Percentiles rank a stretch among this genome's conserved stretches.
Evolutionary conservation across 1,140 invertebrate genomes (phyloP).

Genomic region (Chrysopa pallens): DNA sequence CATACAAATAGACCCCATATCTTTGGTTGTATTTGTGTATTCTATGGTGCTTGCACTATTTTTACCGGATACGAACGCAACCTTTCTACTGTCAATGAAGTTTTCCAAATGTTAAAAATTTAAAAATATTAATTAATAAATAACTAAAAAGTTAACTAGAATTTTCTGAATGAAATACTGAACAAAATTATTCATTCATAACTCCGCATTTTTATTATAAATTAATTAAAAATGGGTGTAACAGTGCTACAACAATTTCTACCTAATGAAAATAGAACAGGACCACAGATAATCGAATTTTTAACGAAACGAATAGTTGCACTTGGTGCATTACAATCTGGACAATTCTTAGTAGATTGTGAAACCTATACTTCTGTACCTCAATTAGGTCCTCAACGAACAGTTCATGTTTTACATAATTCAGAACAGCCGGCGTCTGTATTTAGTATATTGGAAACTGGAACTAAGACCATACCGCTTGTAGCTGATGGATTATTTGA

Average conservation of each 20-base stretch:
- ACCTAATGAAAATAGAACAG: slow-evolving; percentile 68
- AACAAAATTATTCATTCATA: too few relatives aligned
- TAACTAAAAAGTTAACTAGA: too few relatives aligned
- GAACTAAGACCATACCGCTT: slow-evolving; percentile 65
- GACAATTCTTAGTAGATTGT: slow-evolving; percentile 85
- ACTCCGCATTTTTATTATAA: too few relatives aligned
- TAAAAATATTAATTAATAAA: too few relatives aligned
- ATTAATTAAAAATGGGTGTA: slow-evolving; percentile 16
- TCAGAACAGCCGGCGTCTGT: slow-evolving; percentile 88
- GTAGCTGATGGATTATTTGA: slow-evolving; percentile 84
- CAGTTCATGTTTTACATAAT: slow-evolving; percentile 83
- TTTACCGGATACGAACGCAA: too few relatives aligned
- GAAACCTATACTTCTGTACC: slow-evolving; percentile 77
- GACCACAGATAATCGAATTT: slow-evolving; percentile 67
- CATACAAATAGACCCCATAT: too few relatives aligned
- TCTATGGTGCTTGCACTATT: too few relatives aligned
- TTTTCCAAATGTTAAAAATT: too few relatives aligned
- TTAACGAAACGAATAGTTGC: slow-evolving; percentile 69
- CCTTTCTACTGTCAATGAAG: too few relatives aligned
- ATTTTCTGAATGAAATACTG: too few relatives aligned
- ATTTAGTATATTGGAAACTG: slow-evolving; percentile 80
- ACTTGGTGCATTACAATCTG: slow-evolving; percentile 68
- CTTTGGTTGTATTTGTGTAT: too few relatives aligned
- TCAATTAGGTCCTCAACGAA: slow-evolving; percentile 50
- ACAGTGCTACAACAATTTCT: slow-evolving; percentile 59